A percentile compares a stretch with the other conserved stretches of the same genome.
These are phyloP conservation scores for Drosophila emarginata DNA, from an alignment of 2,888 invertebrate species.

Conservation along the genomic window DNA sequence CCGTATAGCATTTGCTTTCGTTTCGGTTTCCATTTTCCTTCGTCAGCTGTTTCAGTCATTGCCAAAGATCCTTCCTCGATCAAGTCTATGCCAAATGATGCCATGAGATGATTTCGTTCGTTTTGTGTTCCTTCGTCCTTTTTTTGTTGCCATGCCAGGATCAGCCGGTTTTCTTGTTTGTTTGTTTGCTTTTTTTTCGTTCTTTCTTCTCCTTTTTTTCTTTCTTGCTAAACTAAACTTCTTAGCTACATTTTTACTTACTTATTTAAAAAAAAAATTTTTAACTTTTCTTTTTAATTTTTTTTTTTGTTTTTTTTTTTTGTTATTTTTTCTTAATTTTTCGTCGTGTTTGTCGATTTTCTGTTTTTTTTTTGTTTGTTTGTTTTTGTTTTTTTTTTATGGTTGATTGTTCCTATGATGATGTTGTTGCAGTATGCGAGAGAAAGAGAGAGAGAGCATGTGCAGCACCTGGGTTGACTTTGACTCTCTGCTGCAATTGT, in stretches of 20 bases:
- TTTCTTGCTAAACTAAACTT: slow-evolving; percentile 54
- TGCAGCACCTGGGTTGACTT: slow-evolving; percentile 53
- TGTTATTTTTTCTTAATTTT: slow-evolving; percentile 9
- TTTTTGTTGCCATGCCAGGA: slow-evolving; percentile 73
- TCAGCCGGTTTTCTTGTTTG: slow-evolving; percentile 69
- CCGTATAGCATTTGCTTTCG: slow-evolving; percentile 19
- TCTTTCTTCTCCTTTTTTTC: slow-evolving; percentile 3
- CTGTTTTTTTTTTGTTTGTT: slow-evolving; percentile 35
- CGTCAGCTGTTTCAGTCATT: slow-evolving; percentile 17
- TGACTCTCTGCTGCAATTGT: slow-evolving; percentile 5
- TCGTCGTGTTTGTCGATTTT: slow-evolving; percentile 31
- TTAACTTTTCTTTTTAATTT: slow-evolving; percentile 29
- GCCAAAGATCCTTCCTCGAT: slow-evolving; percentile 42
- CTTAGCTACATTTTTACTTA: slow-evolving; percentile 70
- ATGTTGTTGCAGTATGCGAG: slow-evolving; percentile 32
- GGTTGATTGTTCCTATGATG: slow-evolving; percentile 69
- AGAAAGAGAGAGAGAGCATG: slow-evolving; percentile 65
- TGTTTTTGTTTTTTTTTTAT: slow-evolving; percentile 57
- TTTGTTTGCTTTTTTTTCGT: slow-evolving; percentile 60
- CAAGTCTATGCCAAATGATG: slow-evolving; percentile 65
- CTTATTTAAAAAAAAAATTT: slow-evolving; percentile 59
- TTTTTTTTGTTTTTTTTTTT: slow-evolving; percentile 32
- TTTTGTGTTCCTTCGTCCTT: slow-evolving; percentile 65
- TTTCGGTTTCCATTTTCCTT: slow-evolving; percentile 20
- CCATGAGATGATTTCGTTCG: slow-evolving; percentile 40